Conservation (phyloP, 2,888 invertebrate genomes). For the Chirona hameri region DNA sequence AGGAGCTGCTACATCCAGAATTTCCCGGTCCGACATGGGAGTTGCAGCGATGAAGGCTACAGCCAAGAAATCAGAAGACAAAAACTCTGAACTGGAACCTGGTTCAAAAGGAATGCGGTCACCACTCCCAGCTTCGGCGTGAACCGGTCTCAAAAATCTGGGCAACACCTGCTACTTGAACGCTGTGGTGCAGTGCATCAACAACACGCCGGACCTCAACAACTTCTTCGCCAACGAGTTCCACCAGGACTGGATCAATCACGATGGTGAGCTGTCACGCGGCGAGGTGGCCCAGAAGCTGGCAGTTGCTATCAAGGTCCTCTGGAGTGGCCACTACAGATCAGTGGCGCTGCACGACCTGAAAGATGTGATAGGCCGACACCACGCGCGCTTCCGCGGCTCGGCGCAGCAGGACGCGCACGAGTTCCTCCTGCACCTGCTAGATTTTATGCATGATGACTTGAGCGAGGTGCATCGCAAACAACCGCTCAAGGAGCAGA, state of each 20-base stretch:
- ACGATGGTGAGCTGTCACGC: constrained; percentile 49
- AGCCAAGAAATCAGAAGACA: too few species aligned
- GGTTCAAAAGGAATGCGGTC: too few species aligned
- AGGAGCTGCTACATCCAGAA: constrained; percentile 30
- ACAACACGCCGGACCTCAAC: constrained; percentile 70
- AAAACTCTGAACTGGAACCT: too few species aligned
- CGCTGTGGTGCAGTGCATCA: too few species aligned
- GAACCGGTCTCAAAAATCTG: constrained; percentile 84
- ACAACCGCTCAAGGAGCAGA: constrained; percentile 38
- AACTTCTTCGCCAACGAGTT: constrained; percentile 71
- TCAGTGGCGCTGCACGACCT: constrained; percentile 69
- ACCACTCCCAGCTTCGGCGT: constrained; percentile 40
- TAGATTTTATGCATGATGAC: constrained; percentile 85
- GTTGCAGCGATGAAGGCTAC: too few species aligned
- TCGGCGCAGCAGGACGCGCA: constrained; percentile 86
- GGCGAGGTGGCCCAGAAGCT: constrained; percentile 78
- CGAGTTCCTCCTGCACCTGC: constrained; percentile 80
- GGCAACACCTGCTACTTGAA: constrained; percentile 98
- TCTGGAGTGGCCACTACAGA: constrained; percentile 65
- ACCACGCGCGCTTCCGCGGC: constrained; percentile 59
- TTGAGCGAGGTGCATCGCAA: constrained; percentile 59
- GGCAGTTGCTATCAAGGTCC: constrained; percentile 71
- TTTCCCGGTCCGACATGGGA: neutral
- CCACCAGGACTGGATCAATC: constrained; percentile 49
- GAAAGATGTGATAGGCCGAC: constrained; percentile 68